A percentile compares a stretch with the other conserved stretches of the same genome.
These are phyloP conservation scores for Rhysida immarginata DNA, from an alignment of 1,140 invertebrate species.

Conservation along the genomic window DNA sequence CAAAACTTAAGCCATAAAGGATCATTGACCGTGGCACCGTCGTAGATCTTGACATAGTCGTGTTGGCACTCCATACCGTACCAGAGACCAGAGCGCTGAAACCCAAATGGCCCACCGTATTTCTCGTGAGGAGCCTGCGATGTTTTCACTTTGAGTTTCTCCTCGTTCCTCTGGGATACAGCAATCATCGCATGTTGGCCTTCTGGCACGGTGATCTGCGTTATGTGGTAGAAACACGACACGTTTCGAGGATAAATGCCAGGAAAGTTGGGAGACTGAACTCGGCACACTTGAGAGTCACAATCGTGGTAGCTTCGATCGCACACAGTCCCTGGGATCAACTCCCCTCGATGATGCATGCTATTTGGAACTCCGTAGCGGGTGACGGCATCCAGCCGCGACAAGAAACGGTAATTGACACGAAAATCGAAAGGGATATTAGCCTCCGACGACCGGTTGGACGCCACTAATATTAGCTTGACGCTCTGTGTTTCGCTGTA, in stretches of 20 bases:
- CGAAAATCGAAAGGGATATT: conserved; percentile 16
- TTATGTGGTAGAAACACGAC: conserved; percentile 60
- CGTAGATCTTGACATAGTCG: conserved; percentile 22
- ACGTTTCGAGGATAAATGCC: conserved; percentile 70
- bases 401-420: conserved; percentile 47
- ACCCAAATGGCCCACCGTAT: conserved; percentile 6
- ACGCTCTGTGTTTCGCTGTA: conserved; percentile 64
- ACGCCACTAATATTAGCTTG: conserved; percentile 40
- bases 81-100: conserved; percentile 6
- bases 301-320: conserved; percentile 10
- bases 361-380: conserved; percentile 43
- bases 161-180: conserved; percentile 19
- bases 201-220: conserved; percentile 47
- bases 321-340: conserved; percentile 6
- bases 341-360: conserved; percentile 5
- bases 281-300: conserved; percentile 10
- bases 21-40: conserved; percentile 19
- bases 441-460: neutral
- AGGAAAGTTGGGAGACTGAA: conserved; percentile 58
- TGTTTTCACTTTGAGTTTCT: conserved; percentile 38
- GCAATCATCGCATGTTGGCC: conserved; percentile 51
- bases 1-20: conserved; percentile 24
- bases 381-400: conserved; percentile 54
- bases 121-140: conserved; percentile 7
- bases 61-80: conserved; percentile 17